A percentile compares a stretch with the other conserved stretches of the same genome.
Conservation (phyloP, 2,113 vertebrate genomes). For the Colaptes auratus region DNA sequence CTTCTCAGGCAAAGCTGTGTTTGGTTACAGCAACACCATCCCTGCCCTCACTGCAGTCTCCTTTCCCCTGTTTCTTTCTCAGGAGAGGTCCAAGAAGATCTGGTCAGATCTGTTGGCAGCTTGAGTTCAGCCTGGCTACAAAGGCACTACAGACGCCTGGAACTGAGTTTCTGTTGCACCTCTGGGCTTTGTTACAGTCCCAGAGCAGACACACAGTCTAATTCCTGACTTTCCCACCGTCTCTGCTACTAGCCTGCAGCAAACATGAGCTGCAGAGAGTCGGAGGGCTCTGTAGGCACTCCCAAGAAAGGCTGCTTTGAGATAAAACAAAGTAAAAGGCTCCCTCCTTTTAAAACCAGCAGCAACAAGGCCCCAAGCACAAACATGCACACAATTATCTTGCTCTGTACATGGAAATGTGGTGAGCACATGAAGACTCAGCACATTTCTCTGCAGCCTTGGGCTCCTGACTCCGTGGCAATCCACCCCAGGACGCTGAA, state of each 20-base stretch:
- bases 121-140: neutral
- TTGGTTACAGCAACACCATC: neutral
- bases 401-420: conserved; percentile 3
- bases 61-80: neutral
- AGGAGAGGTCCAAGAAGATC: neutral
- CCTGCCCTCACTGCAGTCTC: neutral
- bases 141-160: neutral
- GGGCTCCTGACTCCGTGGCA: conserved; percentile 8
- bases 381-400: conserved; percentile 5
- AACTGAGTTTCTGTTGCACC: neutral
- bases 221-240: neutral
- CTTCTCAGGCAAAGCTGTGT: neutral
- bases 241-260: neutral
- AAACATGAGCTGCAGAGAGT: neutral
- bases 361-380: neutral
- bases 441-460: neutral
- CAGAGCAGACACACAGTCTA: neutral
- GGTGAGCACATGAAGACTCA: conserved; percentile 11
- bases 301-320: neutral
- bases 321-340: neutral
- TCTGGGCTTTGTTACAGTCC: neutral
- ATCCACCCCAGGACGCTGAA: neutral
- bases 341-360: neutral
- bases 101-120: neutral
- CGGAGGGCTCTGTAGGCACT: neutral